These are phyloP conservation scores for Willowsia nigromaculata DNA, from an alignment of 2,888 invertebrate species.

Conservation along the genomic window DNA sequence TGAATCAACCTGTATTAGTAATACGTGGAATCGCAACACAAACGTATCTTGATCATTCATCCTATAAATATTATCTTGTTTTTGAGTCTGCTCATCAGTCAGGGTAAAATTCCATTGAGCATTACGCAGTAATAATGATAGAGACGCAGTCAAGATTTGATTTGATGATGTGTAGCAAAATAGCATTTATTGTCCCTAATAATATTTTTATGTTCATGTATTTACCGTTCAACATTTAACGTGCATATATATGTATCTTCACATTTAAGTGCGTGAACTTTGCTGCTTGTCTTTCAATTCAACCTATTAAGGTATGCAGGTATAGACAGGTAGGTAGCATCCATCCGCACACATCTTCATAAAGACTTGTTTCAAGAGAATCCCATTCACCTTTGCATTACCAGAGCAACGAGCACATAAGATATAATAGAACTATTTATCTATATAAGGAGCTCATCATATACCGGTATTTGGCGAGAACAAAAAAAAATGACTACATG, in stretches of 20 bases:
- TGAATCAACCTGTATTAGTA: background rate
- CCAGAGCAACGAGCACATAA: background rate
- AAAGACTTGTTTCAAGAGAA: background rate
- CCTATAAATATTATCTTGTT: too few species aligned
- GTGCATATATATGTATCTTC: background rate
- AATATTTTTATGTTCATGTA: too few species aligned
- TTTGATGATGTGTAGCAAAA: too few species aligned
- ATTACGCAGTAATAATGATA: too few species aligned
- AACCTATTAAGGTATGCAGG: background rate
- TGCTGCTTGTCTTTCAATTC: background rate
- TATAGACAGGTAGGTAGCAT: background rate
- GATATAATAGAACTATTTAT: background rate
- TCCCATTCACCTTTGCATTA: background rate
- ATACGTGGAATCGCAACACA: background rate
- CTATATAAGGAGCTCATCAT: background rate
- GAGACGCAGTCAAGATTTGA: too few species aligned
- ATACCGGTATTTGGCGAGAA: slow-evolving; percentile 7
- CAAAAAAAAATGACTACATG: background rate
- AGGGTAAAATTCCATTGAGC: too few species aligned
- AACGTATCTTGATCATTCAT: too few species aligned
- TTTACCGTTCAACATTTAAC: too few species aligned
- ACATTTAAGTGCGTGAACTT: background rate
- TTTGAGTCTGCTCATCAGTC: too few species aligned
- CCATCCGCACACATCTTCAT: background rate
- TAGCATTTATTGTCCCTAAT: too few species aligned